phyloP scores from a whole-genome alignment of 2,888 invertebrate genomes.

The Nesidiocoris tenuis region DNA sequence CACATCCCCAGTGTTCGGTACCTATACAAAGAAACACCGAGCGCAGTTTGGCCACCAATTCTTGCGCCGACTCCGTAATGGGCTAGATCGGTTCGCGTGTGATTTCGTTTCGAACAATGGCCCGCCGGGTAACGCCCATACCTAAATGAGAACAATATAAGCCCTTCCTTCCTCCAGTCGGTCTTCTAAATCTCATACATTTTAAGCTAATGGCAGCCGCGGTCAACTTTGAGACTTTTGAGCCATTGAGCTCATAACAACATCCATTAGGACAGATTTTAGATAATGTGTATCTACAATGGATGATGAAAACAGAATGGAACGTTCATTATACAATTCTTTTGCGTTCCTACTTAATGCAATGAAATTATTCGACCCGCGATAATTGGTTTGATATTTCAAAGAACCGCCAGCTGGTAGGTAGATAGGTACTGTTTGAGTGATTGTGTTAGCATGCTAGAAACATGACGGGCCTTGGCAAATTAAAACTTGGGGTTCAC shows the following conservation, averaged over 20 bases:
- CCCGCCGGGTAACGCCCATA: constrained; percentile 14
- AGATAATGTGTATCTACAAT: neutral
- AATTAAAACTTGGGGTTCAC: too few species aligned
- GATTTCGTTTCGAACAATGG: constrained; percentile 33
- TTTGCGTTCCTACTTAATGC: too few species aligned
- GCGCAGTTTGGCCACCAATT: neutral
- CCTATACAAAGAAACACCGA: neutral
- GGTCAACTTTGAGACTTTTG: neutral
- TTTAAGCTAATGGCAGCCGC: constrained; percentile 22
- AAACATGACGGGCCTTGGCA: too few species aligned
- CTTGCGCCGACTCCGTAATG: neutral
- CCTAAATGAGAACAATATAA: constrained; percentile 21
- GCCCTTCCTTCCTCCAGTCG: neutral
- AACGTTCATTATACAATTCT: too few species aligned
- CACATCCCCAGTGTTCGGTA: constrained; percentile 14
- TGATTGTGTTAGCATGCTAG: too few species aligned
- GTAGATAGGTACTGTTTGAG: too few species aligned
- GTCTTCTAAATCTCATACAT: constrained; percentile 6
- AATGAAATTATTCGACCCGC: too few species aligned
- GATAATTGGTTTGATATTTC: too few species aligned
- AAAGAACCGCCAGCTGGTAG: too few species aligned
- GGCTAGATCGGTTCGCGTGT: constrained; percentile 20
- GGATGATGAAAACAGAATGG: neutral
- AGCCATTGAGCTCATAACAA: neutral
- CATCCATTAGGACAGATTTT: neutral